Percentiles rank a stretch among this genome's conserved stretches.
phyloP scores from a whole-genome alignment of 2,888 invertebrate species.

The Philereme vetulata region DNA sequence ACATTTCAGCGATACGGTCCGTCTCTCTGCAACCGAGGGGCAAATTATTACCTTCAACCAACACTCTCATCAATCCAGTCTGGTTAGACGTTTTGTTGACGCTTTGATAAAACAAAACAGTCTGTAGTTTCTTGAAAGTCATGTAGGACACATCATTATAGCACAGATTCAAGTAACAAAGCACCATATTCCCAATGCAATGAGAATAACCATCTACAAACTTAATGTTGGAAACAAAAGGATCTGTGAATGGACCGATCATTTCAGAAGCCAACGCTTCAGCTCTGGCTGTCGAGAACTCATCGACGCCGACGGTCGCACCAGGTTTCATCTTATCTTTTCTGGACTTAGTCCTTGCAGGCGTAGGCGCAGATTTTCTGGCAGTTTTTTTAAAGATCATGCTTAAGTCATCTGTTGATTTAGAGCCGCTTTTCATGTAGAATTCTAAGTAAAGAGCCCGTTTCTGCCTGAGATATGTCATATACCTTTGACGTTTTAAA shows the following conservation, averaged over 20 bases:
- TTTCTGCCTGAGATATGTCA: constrained; percentile 41
- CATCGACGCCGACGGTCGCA: constrained; percentile 23
- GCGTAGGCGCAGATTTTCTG: constrained; percentile 33
- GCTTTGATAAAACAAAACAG: constrained; percentile 52
- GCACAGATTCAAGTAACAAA: constrained; percentile 61
- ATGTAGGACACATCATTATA: constrained; percentile 57
- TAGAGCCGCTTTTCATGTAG: constrained; percentile 29
- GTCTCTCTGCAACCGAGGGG: constrained; percentile 49
- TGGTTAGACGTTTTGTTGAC: constrained; percentile 33
- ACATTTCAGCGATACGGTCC: constrained; percentile 39
- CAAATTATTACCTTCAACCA: constrained; percentile 59
- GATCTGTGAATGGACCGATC: constrained; percentile 51
- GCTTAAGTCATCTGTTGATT: constrained; percentile 37
- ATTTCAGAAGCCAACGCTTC: constrained; percentile 44
- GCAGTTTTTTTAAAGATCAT: constrained; percentile 31
- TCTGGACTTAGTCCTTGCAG: constrained; percentile 13
- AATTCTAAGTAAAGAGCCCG: constrained; percentile 30
- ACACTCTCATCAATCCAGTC: constrained; percentile 52
- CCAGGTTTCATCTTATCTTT: constrained; percentile 28
- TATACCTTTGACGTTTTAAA: constrained; percentile 39
- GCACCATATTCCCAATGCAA: constrained; percentile 54
- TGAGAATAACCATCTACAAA: constrained; percentile 39
- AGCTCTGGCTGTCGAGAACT: constrained; percentile 40
- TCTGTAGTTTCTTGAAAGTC: constrained; percentile 47
- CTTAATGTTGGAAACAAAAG: constrained; percentile 43